Conservation (phyloP, 2,113 vertebrate genomes). For the Camelus dromedarius region DNA sequence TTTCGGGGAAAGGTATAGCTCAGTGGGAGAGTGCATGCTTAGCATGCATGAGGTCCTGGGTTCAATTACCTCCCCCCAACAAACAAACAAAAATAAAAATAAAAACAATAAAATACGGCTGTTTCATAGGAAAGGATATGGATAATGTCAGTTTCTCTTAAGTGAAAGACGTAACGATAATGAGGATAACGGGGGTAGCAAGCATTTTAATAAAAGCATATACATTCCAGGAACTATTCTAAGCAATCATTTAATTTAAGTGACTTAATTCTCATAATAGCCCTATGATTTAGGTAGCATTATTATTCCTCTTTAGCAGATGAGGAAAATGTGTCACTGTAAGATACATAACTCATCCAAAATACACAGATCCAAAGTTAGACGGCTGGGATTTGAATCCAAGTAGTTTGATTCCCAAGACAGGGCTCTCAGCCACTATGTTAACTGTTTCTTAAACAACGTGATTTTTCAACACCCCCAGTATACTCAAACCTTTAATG, state of each 20-base stretch:
- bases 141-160: background rate
- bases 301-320: background rate
- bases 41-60: too few relatives aligned
- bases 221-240: background rate
- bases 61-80: too few relatives aligned
- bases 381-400: background rate
- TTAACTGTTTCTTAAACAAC: background rate
- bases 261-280: background rate
- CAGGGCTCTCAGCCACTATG: background rate
- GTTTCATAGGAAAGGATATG: background rate
- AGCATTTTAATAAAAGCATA: slow-evolving; percentile 4
- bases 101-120: background rate
- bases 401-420: background rate
- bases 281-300: background rate
- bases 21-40: too few relatives aligned
- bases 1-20: too few relatives aligned
- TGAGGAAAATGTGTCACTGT: background rate
- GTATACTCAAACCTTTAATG: background rate
- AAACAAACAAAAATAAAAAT: too few relatives aligned
- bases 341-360: background rate
- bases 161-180: background rate
- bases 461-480: background rate
- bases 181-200: background rate
- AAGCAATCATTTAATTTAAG: slow-evolving; percentile 19
- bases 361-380: background rate